These are phyloP conservation scores for cattle (Bos taurus) DNA, from an alignment of 2,113 vertebrate genomes.

Conservation along the genomic window ARS-UCD2.0 NC_037338.1:94142001-94142500, in stretches of 20 bases:
- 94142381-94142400: background rate
- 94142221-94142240: conserved; percentile 2
- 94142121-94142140: no score
- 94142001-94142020: no score
- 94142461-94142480: background rate
- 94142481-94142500: background rate
- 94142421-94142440: background rate
- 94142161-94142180: background rate
- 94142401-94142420: background rate
- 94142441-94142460: background rate
- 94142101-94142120: no score
- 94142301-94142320: background rate
- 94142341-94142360: background rate
- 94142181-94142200: background rate
- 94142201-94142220: background rate
- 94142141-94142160: background rate
- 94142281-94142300: conserved; percentile 3
- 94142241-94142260: background rate
- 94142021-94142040: no score
- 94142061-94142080: no score
- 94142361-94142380: background rate
- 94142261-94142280: background rate
- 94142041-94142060: no score
- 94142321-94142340: background rate
- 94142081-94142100: no score